Evolutionary conservation across 2,113 vertebrate genomes (phyloP), one percentile per base, ranked within the genome.

Genomic region (Peucedramus taeniatus): DNA sequence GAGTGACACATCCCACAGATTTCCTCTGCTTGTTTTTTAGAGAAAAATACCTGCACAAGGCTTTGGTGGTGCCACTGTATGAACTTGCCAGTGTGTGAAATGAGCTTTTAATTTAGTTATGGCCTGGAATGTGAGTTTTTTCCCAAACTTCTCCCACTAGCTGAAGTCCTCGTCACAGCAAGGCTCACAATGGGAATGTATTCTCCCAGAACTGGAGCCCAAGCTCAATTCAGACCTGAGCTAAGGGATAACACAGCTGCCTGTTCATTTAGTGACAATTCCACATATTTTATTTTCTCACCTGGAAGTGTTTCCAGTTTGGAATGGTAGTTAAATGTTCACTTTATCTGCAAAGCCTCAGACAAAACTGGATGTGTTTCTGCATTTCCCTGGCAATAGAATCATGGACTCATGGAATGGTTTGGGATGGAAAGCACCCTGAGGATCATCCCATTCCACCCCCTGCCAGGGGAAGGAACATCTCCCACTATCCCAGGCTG

Each of bases 401-500:
- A 51, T 19, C 7, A 19, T 11, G 33, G 68, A 40, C 39, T 44
- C 9, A n/a, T n/a, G 39, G 61, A 47, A 54, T 54, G n/a, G 54
- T 21, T 76, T 76, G n/a, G 40, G 40, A 27, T 49, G 54, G n/a
- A 35, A 31, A 61, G 7, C 5, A 26, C 26, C 26, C 56, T 40
- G 14, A 83, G 31, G 30, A 21, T 19, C 61, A 35, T 9, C 63
- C 10, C 19, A 4, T 60, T 6, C 33, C 45, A 59, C 11, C 9
- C 12, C 31, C 22, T 39, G 20, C 16, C 39, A 19, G 14, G n/a
- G 23, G 4, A 26, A 61, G 40, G 47, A 31, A 61, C 63, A 77
- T 2, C 9, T 70, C 3, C 63, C 63, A 70, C 40, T 7, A 4
- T 0, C 31, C 56, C 71, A 77, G 15, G 26, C 0, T 42, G 49